A percentile compares a stretch with the other conserved stretches of the same genome.
These are phyloP conservation scores for Platorchestia sp. DNA, from an alignment of 1,140 invertebrate genomes.

Conservation along the genomic window DNA sequence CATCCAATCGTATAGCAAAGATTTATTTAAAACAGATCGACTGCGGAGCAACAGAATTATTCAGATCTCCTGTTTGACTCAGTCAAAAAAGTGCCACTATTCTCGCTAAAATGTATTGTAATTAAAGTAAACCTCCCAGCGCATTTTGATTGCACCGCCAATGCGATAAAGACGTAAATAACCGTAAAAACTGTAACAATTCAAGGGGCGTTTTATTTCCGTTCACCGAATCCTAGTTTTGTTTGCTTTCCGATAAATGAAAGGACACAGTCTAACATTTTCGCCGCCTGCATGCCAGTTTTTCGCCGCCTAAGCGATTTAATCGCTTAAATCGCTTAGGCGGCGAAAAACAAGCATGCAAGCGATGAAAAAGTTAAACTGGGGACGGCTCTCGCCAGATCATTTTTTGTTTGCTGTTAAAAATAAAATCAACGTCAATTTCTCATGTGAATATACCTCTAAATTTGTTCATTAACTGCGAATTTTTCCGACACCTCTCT, in stretches of 20 bases:
- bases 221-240: not conserved
- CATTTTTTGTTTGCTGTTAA: not conserved
- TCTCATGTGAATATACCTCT: not conserved
- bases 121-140: not conserved
- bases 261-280: too few relatives aligned
- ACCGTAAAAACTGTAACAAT: not conserved
- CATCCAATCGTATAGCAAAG: not conserved
- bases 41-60: not conserved
- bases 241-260: not conserved
- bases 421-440: not conserved
- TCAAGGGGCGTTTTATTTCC: not conserved
- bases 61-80: not conserved
- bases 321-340: too few relatives aligned
- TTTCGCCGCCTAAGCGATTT: too few relatives aligned
- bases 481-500: not conserved
- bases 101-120: not conserved
- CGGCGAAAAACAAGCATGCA: too few relatives aligned
- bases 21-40: not conserved
- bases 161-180: not conserved
- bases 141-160: not conserved
- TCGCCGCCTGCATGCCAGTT: too few relatives aligned
- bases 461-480: not conserved
- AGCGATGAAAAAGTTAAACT: too few relatives aligned
- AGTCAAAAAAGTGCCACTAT: not conserved
- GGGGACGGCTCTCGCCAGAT: not conserved